Conservation (phyloP, 1,140 invertebrate species). For the Augochlora pura region DNA sequence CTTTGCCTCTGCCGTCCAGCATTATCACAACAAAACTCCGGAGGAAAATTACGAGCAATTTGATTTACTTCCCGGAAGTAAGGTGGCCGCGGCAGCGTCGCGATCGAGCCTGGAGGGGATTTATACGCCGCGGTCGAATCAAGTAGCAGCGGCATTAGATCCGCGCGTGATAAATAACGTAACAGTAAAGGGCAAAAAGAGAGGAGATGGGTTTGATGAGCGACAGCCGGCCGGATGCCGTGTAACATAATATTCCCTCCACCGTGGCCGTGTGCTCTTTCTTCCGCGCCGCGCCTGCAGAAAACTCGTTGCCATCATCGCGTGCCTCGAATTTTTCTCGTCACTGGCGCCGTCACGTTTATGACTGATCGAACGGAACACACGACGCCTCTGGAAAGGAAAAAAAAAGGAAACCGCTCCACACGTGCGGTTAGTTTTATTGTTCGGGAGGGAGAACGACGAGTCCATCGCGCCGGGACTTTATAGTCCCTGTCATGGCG, state of each 20-base stretch:
- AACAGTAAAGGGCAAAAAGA: conserved; percentile 60
- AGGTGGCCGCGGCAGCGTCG: conserved; percentile 19
- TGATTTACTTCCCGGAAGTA: conserved; percentile 65
- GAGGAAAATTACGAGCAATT: conserved; percentile 60
- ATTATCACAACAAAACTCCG: conserved; percentile 56
- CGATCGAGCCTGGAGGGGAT: conserved; percentile 51
- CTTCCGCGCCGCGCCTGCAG: conserved; percentile 28
- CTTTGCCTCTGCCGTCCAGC: conserved; percentile 19
- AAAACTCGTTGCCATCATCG: conserved; percentile 44
- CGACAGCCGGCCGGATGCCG: conserved; percentile 60
- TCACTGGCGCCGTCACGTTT: conserved; percentile 12
- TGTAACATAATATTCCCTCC: conserved; percentile 41
- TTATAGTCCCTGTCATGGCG: not conserved
- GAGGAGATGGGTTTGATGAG: conserved; percentile 57
- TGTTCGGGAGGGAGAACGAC: conserved; percentile 1
- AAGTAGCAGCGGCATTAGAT: conserved; percentile 54
- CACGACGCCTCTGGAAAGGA: not conserved
- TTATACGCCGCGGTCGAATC: conserved; percentile 27
- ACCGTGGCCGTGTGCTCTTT: conserved; percentile 18
- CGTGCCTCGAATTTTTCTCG: conserved; percentile 23
- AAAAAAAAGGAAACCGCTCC: no score
- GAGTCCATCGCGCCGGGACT: conserved; percentile 8
- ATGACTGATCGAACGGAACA: conserved; percentile 28
- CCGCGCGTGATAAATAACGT: conserved; percentile 62
- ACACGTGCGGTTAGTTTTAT: conserved; percentile 18